Base-by-base conservation (phyloP, 2,797 vertebrate genomes). In the Loris lydekkerianus region DNA sequence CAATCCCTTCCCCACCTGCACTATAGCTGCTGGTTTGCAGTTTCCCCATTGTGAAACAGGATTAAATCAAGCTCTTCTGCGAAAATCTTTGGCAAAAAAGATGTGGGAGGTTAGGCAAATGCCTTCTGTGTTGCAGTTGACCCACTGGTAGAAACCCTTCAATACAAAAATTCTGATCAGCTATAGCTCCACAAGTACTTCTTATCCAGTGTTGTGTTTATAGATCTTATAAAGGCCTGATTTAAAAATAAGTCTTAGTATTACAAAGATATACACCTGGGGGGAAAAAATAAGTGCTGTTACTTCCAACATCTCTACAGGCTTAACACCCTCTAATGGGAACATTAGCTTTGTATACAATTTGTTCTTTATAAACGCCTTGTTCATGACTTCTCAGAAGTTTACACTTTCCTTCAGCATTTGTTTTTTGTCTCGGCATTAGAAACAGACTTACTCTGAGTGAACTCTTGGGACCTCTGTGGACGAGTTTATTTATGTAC, bases 401-500 rank as follows among this genome's bases (percentile, higher is more conserved):
- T 63, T 69, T 70, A 65, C 10, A 4, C 8, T 78, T 34, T 72
- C 43, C 53, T 81, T 90, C 60, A 67, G 88, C 78, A 67, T 91
- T 70, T 95, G 89, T 31, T 80, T 89, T 84, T 60, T 88, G 63
- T 93, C 34, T 90, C 93, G 60, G 61, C 34, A 17, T 40, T 25
- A 46, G 91, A 56, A 86, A 91, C 80, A 84, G 70, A 72, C 46
- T 89, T 86, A 56, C 69, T 96, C 86, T 18, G 5, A 88, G 61
- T 88, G 85, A 96, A 95, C 90, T 89, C 75, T 85, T 72, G 60
- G 63, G 83, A 90, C 86, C 70, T 93, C 23, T 58, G 73, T 46
- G 80, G 46, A 46, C 53, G 89, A 70, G 61, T 89, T 67, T 88
- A 72, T 84, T 90, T 91, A 83, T 92, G 87, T 60, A 13, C 72